phyloP scores from a whole-genome alignment of 1,140 invertebrate genomes.

The Drosophila pruinosa region DNA sequence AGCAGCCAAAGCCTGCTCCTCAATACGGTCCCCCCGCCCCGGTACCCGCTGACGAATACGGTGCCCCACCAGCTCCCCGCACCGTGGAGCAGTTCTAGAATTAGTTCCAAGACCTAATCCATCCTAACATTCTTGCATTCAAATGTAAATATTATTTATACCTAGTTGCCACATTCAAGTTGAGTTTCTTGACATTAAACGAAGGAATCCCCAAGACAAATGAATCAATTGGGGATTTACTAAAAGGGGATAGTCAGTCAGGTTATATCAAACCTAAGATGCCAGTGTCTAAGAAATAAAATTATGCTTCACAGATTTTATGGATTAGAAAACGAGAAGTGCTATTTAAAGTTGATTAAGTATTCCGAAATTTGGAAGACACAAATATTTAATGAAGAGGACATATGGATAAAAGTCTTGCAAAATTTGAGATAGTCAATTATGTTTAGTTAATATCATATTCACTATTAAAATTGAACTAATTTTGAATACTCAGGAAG shows the following conservation, averaged over 20 bases:
- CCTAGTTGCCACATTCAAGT: slow-evolving; percentile 11
- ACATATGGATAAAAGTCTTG: too few relatives aligned
- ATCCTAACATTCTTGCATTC: not conserved
- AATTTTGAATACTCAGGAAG: too few relatives aligned
- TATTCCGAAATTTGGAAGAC: too few relatives aligned
- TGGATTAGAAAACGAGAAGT: too few relatives aligned
- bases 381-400: too few relatives aligned
- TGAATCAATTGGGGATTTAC: not conserved
- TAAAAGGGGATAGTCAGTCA: not conserved
- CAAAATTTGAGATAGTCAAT: too few relatives aligned
- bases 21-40: slow-evolving; percentile 74
- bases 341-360: too few relatives aligned
- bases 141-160: slow-evolving; percentile 70
- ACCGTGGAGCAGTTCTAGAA: slow-evolving; percentile 65
- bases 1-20: slow-evolving; percentile 64
- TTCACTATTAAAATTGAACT: too few relatives aligned
- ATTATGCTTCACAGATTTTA: too few relatives aligned
- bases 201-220: slow-evolving; percentile 14
- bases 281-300: too few relatives aligned
- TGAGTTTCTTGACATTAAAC: slow-evolving; percentile 54
- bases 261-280: too few relatives aligned
- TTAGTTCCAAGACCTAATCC: slow-evolving; percentile 8
- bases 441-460: too few relatives aligned
- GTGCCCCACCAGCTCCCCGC: slow-evolving; percentile 70
- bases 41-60: slow-evolving; percentile 69